These are phyloP conservation scores for Petrocephalus zakoni DNA, from an alignment of 2,113 vertebrate genomes.

Conservation along the genomic window DNA sequence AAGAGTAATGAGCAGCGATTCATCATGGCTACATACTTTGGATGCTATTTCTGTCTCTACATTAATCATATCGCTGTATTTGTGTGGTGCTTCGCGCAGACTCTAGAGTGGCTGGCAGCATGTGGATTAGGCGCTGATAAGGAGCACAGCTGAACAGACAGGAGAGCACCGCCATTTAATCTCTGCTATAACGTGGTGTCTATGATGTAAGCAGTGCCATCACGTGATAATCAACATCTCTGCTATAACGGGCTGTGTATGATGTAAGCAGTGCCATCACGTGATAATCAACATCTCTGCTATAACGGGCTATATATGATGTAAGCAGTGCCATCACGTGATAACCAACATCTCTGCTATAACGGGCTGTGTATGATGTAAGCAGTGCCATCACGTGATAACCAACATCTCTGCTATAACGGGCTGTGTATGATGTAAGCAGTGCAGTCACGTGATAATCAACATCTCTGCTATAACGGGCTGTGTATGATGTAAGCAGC, in stretches of 20 bases:
- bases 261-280: not conserved
- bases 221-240: not conserved
- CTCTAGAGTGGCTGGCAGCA: not conserved
- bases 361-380: not conserved
- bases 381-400: too few species aligned
- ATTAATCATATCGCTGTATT: not conserved
- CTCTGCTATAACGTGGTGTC: not conserved
- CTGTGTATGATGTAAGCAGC: not conserved
- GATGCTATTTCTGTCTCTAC: not conserved
- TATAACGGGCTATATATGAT: not conserved
- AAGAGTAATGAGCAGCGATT: constrained; percentile 30
- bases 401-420: too few species aligned
- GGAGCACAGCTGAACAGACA: not conserved
- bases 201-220: not conserved
- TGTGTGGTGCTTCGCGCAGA: not conserved
- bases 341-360: not conserved
- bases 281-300: not conserved
- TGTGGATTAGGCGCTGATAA: not conserved
- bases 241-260: not conserved
- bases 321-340: not conserved
- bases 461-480: not conserved
- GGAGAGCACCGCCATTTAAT: not conserved
- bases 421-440: not conserved
- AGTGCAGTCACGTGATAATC: not conserved
- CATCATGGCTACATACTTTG: constrained; percentile 18